Evolutionary conservation across 2,113 vertebrate genomes (phyloP), one percentile per base, ranked within the genome.

Genomic region (Pluvialis apricaria): DNA sequence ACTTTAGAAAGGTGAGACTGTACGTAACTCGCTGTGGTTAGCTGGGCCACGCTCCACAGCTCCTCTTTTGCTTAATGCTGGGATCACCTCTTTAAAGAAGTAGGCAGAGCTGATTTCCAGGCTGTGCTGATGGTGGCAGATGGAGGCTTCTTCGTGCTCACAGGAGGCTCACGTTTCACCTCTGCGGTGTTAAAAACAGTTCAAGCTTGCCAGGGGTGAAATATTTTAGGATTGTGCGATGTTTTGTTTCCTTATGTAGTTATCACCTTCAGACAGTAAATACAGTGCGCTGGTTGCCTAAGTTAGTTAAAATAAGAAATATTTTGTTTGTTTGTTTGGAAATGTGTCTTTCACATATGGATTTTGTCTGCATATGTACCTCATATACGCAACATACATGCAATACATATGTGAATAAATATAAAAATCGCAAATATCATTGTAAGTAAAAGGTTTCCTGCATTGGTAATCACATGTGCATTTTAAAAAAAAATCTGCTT

Each of bases 211-310:
- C 75, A 82, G 15, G 54, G 38, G 25, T 76, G 62, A 72, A 71
- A 69, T 89, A 80, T 42, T 65, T 62, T 57, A 66, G 26, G 6
- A 80, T 22, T 2, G 0, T 77, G 8, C 3, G 3, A 61, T 61
- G 25, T 69, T 91, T 64, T 69, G 15, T 57, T 94, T 87, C n/a
- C 40, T 69, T 38, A 68, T 17, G 21, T 36, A 36, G 7, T 52
- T 85, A 17, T 57, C 60, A 85, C 15, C 34, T 91, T 87, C 58
- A 88, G 49, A 45, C 5, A 77, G 49, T n/a, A 88, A 61, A 90
- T 19, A 60, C 13, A 66, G 18, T 1, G 1, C 0, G 2, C 17
- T 77, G 11, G 9, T 49, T 2, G 1, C 14, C 11, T 3, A 1
- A 64, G 29, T 51, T 28, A 60, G 24, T 34, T 71, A 57, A 80